Conservation (phyloP, 2,888 invertebrate species). For the Pyrrhosoma nymphula region DNA sequence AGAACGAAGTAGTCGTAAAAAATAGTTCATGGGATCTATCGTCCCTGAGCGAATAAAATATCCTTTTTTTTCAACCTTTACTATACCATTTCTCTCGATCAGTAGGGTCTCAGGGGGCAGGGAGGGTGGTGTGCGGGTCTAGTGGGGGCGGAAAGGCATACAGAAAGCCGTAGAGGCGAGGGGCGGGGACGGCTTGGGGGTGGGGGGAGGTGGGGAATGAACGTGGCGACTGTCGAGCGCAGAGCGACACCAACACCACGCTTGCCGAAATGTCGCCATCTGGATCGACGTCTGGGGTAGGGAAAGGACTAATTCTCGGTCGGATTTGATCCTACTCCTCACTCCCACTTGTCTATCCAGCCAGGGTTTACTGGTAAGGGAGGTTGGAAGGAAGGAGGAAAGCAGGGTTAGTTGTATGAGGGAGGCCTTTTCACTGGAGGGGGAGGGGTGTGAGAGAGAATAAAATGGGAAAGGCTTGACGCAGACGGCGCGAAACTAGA, state of each 20-base stretch:
- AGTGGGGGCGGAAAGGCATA: not conserved
- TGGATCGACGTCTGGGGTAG: not conserved
- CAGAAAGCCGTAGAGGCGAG: not conserved
- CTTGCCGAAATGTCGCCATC: not conserved
- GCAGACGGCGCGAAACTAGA: not conserved
- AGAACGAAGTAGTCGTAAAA: too few species aligned
- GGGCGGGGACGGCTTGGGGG: not conserved
- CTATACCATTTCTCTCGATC: too few species aligned
- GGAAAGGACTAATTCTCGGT: not conserved
- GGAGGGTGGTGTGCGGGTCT: not conserved
- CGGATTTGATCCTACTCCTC: not conserved
- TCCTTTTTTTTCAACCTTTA: too few species aligned
- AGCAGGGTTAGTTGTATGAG: not conserved
- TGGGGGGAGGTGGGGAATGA: too few species aligned
- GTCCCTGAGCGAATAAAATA: too few species aligned
- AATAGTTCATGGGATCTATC: too few species aligned
- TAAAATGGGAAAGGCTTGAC: not conserved
- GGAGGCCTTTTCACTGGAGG: not conserved
- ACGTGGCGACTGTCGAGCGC: not conserved
- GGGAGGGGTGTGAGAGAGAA: not conserved
- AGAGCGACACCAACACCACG: not conserved
- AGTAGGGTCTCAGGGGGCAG: not conserved
- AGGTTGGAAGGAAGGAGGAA: too few species aligned
- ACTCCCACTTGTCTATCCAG: not conserved
- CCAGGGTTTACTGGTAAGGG: too few species aligned